Conservation (phyloP, 2,888 invertebrate genomes). For the Amphipyra tragopoginis region DNA sequence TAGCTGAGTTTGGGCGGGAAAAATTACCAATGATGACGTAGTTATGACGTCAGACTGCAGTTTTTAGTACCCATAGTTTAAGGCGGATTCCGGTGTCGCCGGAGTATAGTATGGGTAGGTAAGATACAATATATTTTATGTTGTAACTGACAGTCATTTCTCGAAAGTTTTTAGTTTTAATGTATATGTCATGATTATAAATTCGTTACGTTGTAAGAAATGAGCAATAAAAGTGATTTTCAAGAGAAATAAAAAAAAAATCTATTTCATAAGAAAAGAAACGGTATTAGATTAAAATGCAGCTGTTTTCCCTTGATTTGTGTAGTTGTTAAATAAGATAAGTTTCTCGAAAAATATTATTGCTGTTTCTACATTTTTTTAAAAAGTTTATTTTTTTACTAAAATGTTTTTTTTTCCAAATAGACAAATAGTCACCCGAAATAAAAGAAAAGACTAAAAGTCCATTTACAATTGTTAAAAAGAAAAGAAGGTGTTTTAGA, state of each 20-base stretch:
- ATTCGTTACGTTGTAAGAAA: slow-evolving; percentile 17
- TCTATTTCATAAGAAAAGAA: neutral
- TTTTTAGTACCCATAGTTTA: slow-evolving; percentile 40
- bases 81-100: slow-evolving; percentile 44
- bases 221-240: neutral
- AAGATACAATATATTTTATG: slow-evolving; percentile 22
- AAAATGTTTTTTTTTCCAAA: neutral
- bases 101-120: slow-evolving; percentile 40
- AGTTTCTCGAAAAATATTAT: no score
- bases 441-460: slow-evolving; percentile 34
- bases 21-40: slow-evolving; percentile 28
- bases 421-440: slow-evolving; percentile 30
- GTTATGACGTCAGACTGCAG: slow-evolving; percentile 27
- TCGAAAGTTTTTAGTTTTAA: neutral
- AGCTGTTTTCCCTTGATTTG: no score
- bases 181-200: slow-evolving; percentile 31
- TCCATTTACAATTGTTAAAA: slow-evolving; percentile 19
- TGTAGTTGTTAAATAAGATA: no score
- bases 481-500: neutral
- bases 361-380: no score
- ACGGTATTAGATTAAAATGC: no score
- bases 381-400: neutral
- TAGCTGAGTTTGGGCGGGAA: slow-evolving; percentile 30
- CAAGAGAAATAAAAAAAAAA: neutral
- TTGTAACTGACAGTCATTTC: slow-evolving; percentile 18